Evolutionary conservation across 2,888 invertebrate species (phyloP), one percentile per base, ranked within the genome.

Genomic region (Chrysopilus asiliformis): DNA sequence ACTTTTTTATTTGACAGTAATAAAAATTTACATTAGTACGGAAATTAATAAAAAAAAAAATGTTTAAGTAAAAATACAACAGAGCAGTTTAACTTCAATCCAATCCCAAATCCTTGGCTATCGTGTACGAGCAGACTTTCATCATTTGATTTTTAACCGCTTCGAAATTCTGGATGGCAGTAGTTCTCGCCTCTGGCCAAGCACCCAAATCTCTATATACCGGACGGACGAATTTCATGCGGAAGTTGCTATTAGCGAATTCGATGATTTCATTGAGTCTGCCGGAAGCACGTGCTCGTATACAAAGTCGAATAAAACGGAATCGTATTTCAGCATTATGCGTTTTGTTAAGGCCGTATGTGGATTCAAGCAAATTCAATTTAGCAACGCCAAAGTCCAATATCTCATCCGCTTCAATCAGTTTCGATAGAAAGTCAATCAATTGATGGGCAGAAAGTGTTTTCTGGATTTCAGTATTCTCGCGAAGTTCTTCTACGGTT

Each of bases 161-260:
- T 28, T 74, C 56, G 64, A 81, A 91, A 50, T 79, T 83, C 18
- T 76, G 69, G 31, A 89, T 69, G 1, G 89, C 79, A 43, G 53
- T 58, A 2, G 69, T 63, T 42, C 81, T 70, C 0, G 76, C 72
- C 15, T 71, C 73, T 42, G 80, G 76, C 91, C 90, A 91, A 1
- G 66, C 69, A 48, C 78, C 83, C 39, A 91, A 66, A 53, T 86
- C 87, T 42, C 84, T 75, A 62, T 89, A 93, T 32, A 94, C 68
- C 3, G 93, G 90, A 20, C 87, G 70, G 2, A 85, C 79, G 63
- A 76, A 94, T 60, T 94, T 94, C 84, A 93, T 85, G 36, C 94
- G 72, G 22, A 93, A 93, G 53, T 85, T 79, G 13, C 73, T 71
- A 46, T 82, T 85, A 7, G 87, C 74, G 67, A 93, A 91, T 14